These are phyloP conservation scores for Leucania comma DNA, from an alignment of 2,888 invertebrate genomes.

Conservation along the genomic window DNA sequence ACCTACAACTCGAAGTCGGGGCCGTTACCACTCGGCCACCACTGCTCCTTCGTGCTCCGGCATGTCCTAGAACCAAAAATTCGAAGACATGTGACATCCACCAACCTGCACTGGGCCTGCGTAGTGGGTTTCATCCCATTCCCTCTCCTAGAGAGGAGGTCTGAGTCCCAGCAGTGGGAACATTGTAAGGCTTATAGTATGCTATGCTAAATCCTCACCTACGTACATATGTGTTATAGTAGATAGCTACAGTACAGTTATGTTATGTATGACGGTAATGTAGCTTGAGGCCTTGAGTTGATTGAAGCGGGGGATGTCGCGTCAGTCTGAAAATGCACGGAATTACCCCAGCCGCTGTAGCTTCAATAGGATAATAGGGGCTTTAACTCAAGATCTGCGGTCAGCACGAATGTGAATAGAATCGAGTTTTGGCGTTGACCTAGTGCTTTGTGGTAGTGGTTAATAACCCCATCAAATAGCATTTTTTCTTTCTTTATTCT, in stretches of 20 bases:
- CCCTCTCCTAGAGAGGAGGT: too few species aligned
- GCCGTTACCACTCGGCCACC: too few species aligned
- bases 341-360: constrained; percentile 5
- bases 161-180: too few species aligned
- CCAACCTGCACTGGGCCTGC: too few species aligned
- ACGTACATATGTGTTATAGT: neutral
- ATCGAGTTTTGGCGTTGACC: constrained; percentile 1
- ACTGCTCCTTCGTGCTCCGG: too few species aligned
- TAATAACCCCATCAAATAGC: neutral
- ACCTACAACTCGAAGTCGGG: too few species aligned
- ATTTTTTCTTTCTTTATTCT: too few species aligned
- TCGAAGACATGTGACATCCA: too few species aligned
- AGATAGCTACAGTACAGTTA: neutral
- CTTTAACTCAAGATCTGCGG: constrained; percentile 11
- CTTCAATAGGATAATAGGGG: constrained; percentile 28
- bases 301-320: constrained; percentile 6
- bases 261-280: neutral
- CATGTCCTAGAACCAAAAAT: too few species aligned
- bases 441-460: neutral
- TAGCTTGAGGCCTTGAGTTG: neutral
- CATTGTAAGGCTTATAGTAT: too few species aligned
- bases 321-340: constrained; percentile 8
- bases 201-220: too few species aligned
- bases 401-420: constrained; percentile 1
- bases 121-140: too few species aligned